These are phyloP conservation scores for Todiramphus chloris DNA, from an alignment of 2,113 vertebrate genomes.

Conservation along the genomic window DNA sequence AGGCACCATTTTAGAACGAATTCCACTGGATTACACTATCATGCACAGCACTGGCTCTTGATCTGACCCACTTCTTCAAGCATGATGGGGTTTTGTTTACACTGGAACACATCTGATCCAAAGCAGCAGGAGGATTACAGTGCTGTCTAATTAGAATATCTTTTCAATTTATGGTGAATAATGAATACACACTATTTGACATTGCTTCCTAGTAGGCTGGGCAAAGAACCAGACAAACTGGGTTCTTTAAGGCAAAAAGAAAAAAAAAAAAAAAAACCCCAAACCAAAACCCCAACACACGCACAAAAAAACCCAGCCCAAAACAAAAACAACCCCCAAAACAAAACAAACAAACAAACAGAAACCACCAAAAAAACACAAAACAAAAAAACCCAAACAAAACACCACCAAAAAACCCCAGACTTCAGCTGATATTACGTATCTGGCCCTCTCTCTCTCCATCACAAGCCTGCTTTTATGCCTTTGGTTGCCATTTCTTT, in stretches of 20 bases:
- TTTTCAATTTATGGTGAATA: slow-evolving; percentile 13
- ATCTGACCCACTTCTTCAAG: slow-evolving; percentile 33
- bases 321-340: too few species aligned
- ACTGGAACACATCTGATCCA: slow-evolving; percentile 27
- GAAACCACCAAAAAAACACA: too few species aligned
- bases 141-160: slow-evolving; percentile 34
- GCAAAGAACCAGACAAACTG: not conserved
- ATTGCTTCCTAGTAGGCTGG: not conserved
- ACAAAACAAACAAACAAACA: too few species aligned
- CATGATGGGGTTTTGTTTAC: slow-evolving; percentile 30
- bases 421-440: not conserved
- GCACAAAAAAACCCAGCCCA: too few species aligned
- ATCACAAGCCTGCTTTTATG: not conserved
- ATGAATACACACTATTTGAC: not conserved
- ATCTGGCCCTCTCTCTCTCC: not conserved
- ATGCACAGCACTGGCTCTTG: not conserved
- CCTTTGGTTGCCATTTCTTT: not conserved
- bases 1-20: not conserved
- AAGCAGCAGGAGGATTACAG: slow-evolving; percentile 43
- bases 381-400: too few species aligned
- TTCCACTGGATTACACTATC: slow-evolving; percentile 4
- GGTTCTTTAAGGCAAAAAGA: not conserved
- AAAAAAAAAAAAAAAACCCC: too few species aligned
- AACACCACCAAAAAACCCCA: not conserved
- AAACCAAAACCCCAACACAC: too few species aligned